Conservation (phyloP, 2,113 vertebrate species). For the Scomber colias region DNA sequence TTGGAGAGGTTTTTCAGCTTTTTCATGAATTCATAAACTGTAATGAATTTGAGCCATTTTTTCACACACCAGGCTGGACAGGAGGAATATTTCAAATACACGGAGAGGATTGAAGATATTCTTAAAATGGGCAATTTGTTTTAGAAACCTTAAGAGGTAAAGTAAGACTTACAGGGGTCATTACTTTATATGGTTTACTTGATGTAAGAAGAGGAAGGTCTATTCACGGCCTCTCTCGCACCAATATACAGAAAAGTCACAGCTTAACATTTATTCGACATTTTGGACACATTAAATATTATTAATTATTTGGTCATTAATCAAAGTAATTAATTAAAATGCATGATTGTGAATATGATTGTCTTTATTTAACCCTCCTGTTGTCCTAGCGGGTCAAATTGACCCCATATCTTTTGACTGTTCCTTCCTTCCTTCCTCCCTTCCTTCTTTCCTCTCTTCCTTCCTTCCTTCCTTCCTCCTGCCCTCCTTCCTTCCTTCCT, state of each 20-base stretch:
- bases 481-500: too few relatives aligned
- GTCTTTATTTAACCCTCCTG: too few relatives aligned
- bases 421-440: too few relatives aligned
- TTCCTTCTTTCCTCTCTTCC: too few relatives aligned
- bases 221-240: neutral
- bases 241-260: neutral
- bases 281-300: neutral
- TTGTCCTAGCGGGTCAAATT: too few relatives aligned
- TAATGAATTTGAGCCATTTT: slow-evolving; percentile 10
- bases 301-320: too few relatives aligned
- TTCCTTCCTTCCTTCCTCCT: too few relatives aligned
- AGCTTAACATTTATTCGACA: neutral
- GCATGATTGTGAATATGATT: too few relatives aligned
- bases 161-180: neutral
- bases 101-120: neutral
- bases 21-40: slow-evolving; percentile 10
- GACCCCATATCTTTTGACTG: too few relatives aligned
- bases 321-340: too few relatives aligned
- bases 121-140: neutral
- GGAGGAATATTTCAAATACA: slow-evolving; percentile 11
- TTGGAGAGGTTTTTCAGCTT: neutral
- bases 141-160: neutral
- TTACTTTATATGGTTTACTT: neutral
- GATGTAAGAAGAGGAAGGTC: neutral
- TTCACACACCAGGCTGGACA: neutral